phyloP scores from a whole-genome alignment of 1,140 invertebrate species.

The Cyclargus thomasi region DNA sequence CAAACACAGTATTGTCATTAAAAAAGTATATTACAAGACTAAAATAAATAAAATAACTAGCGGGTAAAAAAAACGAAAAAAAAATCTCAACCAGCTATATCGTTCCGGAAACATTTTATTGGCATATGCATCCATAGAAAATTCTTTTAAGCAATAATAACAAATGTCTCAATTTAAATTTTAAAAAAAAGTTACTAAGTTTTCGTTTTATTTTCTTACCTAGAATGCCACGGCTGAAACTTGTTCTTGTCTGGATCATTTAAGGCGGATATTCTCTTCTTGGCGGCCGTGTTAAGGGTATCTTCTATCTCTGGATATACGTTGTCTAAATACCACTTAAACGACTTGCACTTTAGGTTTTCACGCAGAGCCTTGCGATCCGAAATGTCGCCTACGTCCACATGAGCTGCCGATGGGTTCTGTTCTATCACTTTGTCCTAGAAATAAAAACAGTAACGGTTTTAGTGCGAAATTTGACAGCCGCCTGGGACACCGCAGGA shows the following conservation, averaged over 20 bases:
- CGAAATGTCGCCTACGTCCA: constrained; percentile 87
- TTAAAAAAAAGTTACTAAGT: not conserved
- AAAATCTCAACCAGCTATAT: too few species aligned
- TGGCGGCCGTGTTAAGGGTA: constrained; percentile 78
- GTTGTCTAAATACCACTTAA: constrained; percentile 95
- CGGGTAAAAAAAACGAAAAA: too few species aligned
- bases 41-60: too few species aligned
- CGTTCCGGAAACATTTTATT: too few species aligned
- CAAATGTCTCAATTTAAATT: too few species aligned
- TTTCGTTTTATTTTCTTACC: constrained; percentile 41
- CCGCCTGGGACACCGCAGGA: too few species aligned
- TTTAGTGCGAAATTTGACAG: too few species aligned
- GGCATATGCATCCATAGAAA: too few species aligned
- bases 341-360: constrained; percentile 87
- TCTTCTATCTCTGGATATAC: constrained; percentile 89
- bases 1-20: too few species aligned
- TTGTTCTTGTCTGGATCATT: constrained; percentile 76
- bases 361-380: constrained; percentile 82
- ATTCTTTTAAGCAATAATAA: too few species aligned
- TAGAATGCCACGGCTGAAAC: constrained; percentile 87
- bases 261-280: constrained; percentile 77
- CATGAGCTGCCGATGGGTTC: constrained; percentile 78
- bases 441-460: constrained; percentile 31
- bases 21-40: too few species aligned
- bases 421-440: constrained; percentile 87